Evolutionary conservation across 2,888 invertebrate species (phyloP).

Genomic region (Apeira syringaria): DNA sequence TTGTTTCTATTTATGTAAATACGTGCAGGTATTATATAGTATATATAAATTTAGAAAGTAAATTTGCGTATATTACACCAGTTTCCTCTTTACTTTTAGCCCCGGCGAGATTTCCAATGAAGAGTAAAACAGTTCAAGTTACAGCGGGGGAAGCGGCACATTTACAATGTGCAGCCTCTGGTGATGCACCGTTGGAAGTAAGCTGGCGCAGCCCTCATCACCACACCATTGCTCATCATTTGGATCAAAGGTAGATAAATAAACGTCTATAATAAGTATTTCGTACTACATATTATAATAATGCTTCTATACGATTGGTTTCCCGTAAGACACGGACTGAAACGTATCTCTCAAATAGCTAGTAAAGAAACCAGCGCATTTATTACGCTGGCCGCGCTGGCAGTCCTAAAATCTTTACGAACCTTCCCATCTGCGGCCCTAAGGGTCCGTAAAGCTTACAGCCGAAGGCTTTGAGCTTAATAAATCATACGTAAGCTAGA

Average conservation of each 20-base stretch:
- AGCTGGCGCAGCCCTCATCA: constrained; percentile 93
- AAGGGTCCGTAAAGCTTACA: constrained; percentile 8
- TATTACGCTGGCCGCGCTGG: too few species aligned
- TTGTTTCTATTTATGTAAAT: background rate
- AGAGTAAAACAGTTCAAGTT: constrained; percentile 91
- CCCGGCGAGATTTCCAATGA: constrained; percentile 93
- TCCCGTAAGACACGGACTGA: too few species aligned
- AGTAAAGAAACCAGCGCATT: background rate
- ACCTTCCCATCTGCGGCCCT: constrained; percentile 4
- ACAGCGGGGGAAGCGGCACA: constrained; percentile 92
- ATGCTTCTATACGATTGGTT: too few species aligned
- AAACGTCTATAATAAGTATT: too few species aligned
- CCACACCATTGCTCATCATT: constrained; percentile 86
- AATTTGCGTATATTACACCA: background rate
- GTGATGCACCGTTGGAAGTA: constrained; percentile 94
- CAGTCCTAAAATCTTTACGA: constrained; percentile 12
- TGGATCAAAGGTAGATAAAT: constrained; percentile 89
- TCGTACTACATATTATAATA: too few species aligned
- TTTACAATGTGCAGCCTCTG: constrained; percentile 93
- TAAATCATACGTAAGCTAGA: constrained; percentile 11
- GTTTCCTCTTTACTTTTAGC: constrained; percentile 70
- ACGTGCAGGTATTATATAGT: too few species aligned
- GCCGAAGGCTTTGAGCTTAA: constrained; percentile 15
- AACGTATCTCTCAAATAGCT: too few species aligned
- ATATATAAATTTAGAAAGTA: too few species aligned